These are phyloP conservation scores for Drosophila simulans DNA, from an alignment of 1,140 invertebrate species.

Conservation along the genomic window DNA sequence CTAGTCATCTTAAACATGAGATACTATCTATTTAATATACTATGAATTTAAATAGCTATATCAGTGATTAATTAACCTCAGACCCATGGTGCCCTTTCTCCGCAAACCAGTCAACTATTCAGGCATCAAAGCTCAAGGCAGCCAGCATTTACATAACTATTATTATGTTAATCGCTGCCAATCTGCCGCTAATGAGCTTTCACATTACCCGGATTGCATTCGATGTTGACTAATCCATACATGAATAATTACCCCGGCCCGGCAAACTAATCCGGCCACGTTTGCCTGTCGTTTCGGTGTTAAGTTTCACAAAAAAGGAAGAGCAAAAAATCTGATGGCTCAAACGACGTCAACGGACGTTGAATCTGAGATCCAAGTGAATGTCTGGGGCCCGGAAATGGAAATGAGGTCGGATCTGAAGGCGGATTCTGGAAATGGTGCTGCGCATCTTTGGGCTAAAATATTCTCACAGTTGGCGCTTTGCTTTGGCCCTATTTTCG, in stretches of 20 bases:
- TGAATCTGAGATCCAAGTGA: constrained; percentile 29
- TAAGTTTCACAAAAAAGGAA: constrained; percentile 18
- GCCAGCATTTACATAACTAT: constrained; percentile 33
- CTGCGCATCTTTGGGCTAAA: constrained; percentile 23
- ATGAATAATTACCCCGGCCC: constrained; percentile 43
- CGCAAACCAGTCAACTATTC: constrained; percentile 3
- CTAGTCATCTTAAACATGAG: no score
- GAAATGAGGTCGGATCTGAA: constrained; percentile 33
- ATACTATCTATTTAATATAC: no score
- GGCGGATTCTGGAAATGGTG: background rate
- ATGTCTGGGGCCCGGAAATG: constrained; percentile 22
- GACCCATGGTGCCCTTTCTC: no score
- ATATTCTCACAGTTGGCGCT: constrained; percentile 39
- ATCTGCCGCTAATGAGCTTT: constrained; percentile 50
- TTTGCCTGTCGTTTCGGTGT: constrained; percentile 30
- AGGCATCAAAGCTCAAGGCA: constrained; percentile 2
- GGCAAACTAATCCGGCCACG: constrained; percentile 34
- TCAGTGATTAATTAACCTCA: background rate
- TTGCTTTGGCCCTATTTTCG: constrained; percentile 23
- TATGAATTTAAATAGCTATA: no score
- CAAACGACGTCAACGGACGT: constrained; percentile 17
- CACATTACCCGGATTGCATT: constrained; percentile 45
- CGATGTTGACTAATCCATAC: constrained; percentile 45
- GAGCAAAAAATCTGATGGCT: constrained; percentile 24
- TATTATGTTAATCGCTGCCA: constrained; percentile 41